Evolutionary conservation across 2,888 invertebrate species (phyloP).

Genomic region (Rhogogaster chlorosoma): DNA sequence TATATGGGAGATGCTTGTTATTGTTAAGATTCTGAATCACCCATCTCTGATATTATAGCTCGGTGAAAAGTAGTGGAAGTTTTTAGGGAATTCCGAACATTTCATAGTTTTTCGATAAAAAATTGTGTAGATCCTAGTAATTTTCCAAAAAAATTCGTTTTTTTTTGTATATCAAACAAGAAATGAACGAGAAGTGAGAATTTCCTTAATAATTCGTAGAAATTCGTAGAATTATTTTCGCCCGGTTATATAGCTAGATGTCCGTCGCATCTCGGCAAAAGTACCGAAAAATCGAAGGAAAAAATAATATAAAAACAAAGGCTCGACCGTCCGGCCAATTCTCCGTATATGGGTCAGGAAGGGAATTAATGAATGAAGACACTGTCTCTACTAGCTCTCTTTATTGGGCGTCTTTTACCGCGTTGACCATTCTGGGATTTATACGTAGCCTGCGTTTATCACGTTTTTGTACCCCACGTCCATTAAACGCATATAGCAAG

Average conservation of each 20-base stretch:
- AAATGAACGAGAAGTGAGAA: no score
- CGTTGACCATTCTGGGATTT: constrained; percentile 36
- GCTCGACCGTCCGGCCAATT: constrained; percentile 55
- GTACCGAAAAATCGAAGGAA: constrained; percentile 28
- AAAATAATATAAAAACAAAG: constrained; percentile 31
- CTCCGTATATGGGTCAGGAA: constrained; percentile 68
- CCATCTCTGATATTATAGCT: not conserved
- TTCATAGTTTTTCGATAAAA: no score
- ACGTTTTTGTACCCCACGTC: not conserved
- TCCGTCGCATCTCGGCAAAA: constrained; percentile 6
- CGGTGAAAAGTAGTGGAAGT: not conserved
- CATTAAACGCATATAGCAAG: not conserved
- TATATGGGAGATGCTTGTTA: not conserved
- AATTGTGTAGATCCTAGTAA: no score
- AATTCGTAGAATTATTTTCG: no score
- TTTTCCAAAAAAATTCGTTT: no score
- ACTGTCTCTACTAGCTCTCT: constrained; percentile 61
- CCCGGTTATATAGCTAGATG: not conserved
- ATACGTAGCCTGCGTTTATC: not conserved
- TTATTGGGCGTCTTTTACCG: constrained; percentile 19
- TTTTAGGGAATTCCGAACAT: no score
- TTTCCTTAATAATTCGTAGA: no score
- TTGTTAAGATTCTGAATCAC: constrained; percentile 11
- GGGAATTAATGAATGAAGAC: constrained; percentile 65
- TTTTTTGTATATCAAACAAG: no score